phyloP scores from a whole-genome alignment of 2,888 invertebrate species.

The Brachyptera putata region DNA sequence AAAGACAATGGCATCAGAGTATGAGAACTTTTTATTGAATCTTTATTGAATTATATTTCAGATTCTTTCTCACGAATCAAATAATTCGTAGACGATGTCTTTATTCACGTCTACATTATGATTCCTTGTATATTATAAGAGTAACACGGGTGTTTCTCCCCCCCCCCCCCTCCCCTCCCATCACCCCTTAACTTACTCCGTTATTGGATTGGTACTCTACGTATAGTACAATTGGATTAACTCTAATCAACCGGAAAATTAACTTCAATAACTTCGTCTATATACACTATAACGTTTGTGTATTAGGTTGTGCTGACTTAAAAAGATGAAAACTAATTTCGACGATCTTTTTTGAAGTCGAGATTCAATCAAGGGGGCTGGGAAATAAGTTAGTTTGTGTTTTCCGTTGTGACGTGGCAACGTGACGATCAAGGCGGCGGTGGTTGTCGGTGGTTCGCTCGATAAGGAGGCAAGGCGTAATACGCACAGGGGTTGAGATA shows the following conservation, averaged over 20 bases:
- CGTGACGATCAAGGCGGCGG: too few species aligned
- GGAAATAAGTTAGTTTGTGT: background rate
- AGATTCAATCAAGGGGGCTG: background rate
- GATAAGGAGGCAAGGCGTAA: background rate
- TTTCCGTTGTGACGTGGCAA: background rate
- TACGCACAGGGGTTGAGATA: background rate
- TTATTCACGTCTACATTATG: too few species aligned
- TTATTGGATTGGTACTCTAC: background rate
- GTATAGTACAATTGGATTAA: constrained; percentile 33
- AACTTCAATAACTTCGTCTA: constrained; percentile 34
- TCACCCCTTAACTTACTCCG: background rate
- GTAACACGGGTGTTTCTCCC: too few species aligned
- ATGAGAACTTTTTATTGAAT: too few species aligned
- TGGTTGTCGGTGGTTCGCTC: too few species aligned
- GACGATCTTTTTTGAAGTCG: background rate
- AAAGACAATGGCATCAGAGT: too few species aligned
- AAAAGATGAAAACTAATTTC: constrained; percentile 11
- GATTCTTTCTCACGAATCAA: too few species aligned
- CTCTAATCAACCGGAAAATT: constrained; percentile 36
- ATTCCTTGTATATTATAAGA: too few species aligned
- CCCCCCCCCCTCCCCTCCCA: background rate
- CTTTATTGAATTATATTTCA: too few species aligned
- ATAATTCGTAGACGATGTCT: too few species aligned
- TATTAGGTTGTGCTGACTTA: background rate
- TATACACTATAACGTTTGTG: background rate